Base-by-base conservation (phyloP, 2,797 vertebrate species). In the Hyperoplus immaculatus region DNA sequence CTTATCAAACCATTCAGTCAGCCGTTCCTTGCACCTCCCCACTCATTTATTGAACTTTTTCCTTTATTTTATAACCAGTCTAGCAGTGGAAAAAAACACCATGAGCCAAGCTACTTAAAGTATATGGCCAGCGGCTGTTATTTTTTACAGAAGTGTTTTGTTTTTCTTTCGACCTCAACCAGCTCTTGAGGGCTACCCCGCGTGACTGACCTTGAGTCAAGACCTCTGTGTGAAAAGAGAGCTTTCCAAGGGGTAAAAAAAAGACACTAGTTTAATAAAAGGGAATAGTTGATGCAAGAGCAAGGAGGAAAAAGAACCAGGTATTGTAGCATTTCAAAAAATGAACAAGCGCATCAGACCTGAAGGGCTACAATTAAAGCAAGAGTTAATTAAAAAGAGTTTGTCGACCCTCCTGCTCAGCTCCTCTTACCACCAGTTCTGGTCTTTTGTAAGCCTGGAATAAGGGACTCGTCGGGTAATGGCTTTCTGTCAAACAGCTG, bases 401-500 rank as follows among this genome's bases (percentile, higher is more conserved):
- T 54, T 2, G 3, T 38, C 13, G 12, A 69, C 60, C 68, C 72
- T 39, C 47, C 58, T 3, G 59, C 78, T 80, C 72, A 1, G 62
- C 77, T 81, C 70, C 43, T 62, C 72, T 77, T 62, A 57, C 77
- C 75, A 6, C 47, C 76, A 21, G 45, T 41, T 53, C 73, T 55
- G 57, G 45, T n/a, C 78, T 46, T 69, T n/a, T 69, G 68, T 85
- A 56, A 3, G 50, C 16, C 71, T 5, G 58, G 43, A 39, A 66
- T 82, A 82, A 75, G 75, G 64, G 86, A 84, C 64, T 81, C 46
- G 12, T 51, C 86, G 81, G 85, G 76, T 85, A 88, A 83, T 63
- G 78, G 77, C 85, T 67, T 69, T 77, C 72, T 29, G 29, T 78
- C 50, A 2, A 77, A 83, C 87, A 87, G 83, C 88, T 86, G 91